These are phyloP conservation scores for Tetanocera ferruginea DNA, from an alignment of 2,888 invertebrate species.

Conservation along the genomic window DNA sequence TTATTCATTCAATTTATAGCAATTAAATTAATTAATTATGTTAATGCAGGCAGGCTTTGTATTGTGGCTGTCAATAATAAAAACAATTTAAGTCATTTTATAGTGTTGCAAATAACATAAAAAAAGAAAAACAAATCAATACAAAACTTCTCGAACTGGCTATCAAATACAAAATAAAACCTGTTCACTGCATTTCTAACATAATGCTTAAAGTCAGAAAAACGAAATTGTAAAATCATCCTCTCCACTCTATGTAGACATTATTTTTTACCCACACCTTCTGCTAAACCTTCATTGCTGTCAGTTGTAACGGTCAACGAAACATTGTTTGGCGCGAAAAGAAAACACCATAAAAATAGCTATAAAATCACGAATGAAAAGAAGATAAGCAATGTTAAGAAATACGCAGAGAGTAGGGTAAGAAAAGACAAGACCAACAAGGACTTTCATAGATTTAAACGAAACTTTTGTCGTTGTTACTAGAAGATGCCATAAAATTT, in stretches of 20 bases:
- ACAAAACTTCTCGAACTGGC: too few species aligned
- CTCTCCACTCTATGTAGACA: not conserved
- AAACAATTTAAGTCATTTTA: not conserved
- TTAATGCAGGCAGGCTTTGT: too few species aligned
- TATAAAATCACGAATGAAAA: constrained; percentile 20
- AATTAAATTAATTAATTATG: too few species aligned
- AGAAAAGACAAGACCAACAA: not conserved
- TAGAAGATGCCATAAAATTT: not conserved
- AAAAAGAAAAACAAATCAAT: not conserved
- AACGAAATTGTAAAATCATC: not conserved
- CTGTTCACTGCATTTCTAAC: not conserved
- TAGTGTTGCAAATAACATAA: not conserved
- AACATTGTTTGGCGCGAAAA: constrained; percentile 19
- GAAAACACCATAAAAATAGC: constrained; percentile 36
- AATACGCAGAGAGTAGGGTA: not conserved
- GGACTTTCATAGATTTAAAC: not conserved
- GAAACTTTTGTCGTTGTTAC: not conserved
- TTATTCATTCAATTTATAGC: too few species aligned
- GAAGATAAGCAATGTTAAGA: not conserved
- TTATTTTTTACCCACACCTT: too few species aligned
- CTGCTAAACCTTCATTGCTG: not conserved
- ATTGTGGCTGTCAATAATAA: not conserved
- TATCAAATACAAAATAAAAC: not conserved
- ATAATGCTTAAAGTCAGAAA: not conserved
- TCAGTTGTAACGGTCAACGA: not conserved